Evolutionary conservation across 2,888 invertebrate species (phyloP).

Genomic region (Arenicola marina): DNA sequence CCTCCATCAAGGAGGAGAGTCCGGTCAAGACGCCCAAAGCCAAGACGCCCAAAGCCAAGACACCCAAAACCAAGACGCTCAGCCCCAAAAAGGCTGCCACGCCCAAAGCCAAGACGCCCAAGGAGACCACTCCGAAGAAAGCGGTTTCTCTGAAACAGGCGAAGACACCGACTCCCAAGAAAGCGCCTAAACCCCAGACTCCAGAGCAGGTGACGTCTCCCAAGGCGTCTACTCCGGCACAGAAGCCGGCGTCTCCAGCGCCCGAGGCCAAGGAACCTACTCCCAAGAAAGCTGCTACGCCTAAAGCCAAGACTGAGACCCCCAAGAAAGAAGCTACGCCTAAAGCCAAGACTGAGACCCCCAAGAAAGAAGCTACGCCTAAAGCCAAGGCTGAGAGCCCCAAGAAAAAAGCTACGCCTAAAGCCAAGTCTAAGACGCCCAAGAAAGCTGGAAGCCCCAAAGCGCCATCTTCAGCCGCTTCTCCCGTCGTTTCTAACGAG

Average conservation of each 20-base stretch:
- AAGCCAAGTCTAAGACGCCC: conserved; percentile 8
- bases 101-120: neutral
- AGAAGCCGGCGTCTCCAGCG: neutral
- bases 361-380: conserved; percentile 6
- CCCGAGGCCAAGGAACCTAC: neutral
- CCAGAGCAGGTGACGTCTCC: neutral
- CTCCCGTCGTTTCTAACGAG: too few relatives aligned
- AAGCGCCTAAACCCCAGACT: too few relatives aligned
- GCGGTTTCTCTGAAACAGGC: conserved; percentile 11
- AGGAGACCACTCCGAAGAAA: conserved; percentile 7
- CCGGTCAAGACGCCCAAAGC: neutral
- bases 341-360: conserved; percentile 3
- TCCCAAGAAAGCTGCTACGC: neutral
- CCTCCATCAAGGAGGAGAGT: neutral
- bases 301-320: neutral
- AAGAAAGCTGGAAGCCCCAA: neutral
- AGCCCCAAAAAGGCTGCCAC: neutral
- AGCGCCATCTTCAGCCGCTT: too few relatives aligned
- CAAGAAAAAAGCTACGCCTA: too few relatives aligned
- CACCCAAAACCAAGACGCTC: neutral
- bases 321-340: neutral
- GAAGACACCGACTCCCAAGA: conserved; percentile 6
- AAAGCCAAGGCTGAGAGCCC: neutral
- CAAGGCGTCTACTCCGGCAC: too few relatives aligned
- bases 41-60: neutral